Evolutionary conservation across 2,888 invertebrate species (phyloP).

Genomic region (Macrophya alboannulata): DNA sequence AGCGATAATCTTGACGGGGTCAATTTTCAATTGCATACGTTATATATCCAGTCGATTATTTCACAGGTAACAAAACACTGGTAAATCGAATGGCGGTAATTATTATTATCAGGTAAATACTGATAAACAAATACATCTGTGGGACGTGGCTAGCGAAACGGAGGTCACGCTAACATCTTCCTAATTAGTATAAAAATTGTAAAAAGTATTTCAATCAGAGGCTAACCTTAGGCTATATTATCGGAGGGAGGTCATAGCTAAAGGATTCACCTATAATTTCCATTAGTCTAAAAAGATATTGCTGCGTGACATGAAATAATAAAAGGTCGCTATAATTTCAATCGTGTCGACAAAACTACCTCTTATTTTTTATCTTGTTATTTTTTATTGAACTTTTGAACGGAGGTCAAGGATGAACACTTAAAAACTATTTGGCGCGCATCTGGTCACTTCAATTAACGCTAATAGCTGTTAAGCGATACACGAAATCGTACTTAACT

Average conservation of each 20-base stretch:
- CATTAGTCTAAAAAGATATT: slow-evolving; percentile 8
- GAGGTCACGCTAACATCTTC: neutral
- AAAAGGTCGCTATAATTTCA: neutral
- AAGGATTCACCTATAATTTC: neutral
- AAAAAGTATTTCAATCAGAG: neutral
- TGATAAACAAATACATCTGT: neutral
- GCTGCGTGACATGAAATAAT: slow-evolving; percentile 20
- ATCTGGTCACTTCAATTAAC: slow-evolving; percentile 20
- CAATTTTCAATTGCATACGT: neutral
- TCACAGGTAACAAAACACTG: neutral
- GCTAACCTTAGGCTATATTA: neutral
- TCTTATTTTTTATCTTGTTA: neutral
- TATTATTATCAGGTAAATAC: neutral
- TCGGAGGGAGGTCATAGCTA: neutral
- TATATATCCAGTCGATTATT: neutral
- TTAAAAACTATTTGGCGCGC: slow-evolving; percentile 21
- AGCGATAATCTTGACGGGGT: neutral
- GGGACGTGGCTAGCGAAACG: neutral
- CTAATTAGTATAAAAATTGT: neutral
- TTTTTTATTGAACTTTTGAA: slow-evolving; percentile 5
- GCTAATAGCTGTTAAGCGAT: slow-evolving; percentile 25
- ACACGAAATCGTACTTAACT: slow-evolving; percentile 41
- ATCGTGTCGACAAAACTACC: neutral
- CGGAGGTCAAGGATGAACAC: slow-evolving; percentile 15
- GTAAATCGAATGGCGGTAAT: neutral